Evolutionary conservation across 1,140 invertebrate genomes (phyloP).

Genomic region (Teleogryllus occipitalis): DNA sequence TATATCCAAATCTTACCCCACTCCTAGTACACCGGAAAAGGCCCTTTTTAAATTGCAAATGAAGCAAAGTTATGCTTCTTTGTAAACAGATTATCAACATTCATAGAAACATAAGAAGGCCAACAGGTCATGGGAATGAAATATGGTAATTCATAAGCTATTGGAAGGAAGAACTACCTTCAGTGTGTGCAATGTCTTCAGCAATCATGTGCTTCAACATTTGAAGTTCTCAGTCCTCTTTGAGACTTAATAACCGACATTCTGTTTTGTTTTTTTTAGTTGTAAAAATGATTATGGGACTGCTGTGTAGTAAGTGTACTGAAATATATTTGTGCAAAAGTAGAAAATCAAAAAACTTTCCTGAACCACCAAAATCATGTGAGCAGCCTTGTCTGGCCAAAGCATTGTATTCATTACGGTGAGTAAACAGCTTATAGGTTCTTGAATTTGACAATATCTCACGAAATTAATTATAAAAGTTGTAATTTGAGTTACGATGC

Average conservation of each 20-base stretch:
- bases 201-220: background rate
- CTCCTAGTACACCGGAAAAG: background rate
- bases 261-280: background rate
- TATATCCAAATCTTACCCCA: background rate
- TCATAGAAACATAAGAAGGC: background rate
- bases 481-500: too few species aligned
- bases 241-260: too few species aligned
- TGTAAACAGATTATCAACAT: background rate
- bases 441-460: too few species aligned
- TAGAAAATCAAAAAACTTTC: background rate
- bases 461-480: too few species aligned
- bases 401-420: background rate
- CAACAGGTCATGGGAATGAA: background rate
- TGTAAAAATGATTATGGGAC: background rate
- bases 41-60: background rate
- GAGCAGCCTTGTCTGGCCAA: background rate
- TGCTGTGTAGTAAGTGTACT: background rate
- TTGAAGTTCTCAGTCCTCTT: too few species aligned
- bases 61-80: background rate
- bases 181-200: background rate
- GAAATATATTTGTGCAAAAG: background rate
- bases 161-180: background rate
- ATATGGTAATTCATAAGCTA: background rate
- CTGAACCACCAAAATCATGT: background rate
- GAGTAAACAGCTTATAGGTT: background rate